Evolutionary conservation across 2,888 invertebrate genomes (phyloP), one percentile per base, ranked within the genome.

Genomic region (Subacronicta megacephala): DNA sequence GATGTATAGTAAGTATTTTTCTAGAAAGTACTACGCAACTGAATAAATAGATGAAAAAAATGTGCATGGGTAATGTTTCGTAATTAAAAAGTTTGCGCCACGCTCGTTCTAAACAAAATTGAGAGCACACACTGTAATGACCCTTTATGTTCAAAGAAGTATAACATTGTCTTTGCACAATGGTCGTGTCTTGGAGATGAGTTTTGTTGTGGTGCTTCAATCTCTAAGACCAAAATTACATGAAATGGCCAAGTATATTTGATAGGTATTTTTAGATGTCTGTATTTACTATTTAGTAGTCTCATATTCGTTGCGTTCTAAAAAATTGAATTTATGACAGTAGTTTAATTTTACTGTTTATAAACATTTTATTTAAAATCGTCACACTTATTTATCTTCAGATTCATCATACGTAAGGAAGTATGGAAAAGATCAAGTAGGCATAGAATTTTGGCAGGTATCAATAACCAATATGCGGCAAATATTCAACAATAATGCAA

Each of bases 401-500:
- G 17, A 49, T 38, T 47, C 53, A 49, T 45, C 40, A 59, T 60
- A 50, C 40, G 15, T 49, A 51, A 62, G 38, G 43, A 52, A 56
- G 41, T 60, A 47, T 45, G 53, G 50, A 44, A 50, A 41, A 65
- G 54, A 46, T 40, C 44, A 62, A 65, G 52, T 62, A 73, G 63
- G 52, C 42, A 44, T 44, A 57, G 51, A 53, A 13, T 35, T 46
- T 58, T 59, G 51, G 49, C 54, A 55, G 56, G 58, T 61, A 49
- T 55, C 57, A 50, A 50, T 66, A 63, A 64, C 62, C 55, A 64
- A 57, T 69, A 73, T 63, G 54, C 50, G 50, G 57, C 58, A 68
- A 62, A 66, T 76, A 76, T 70, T 77, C 70, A 69, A 73, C 54
- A 62, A 78, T 62, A 77, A 73, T 82, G 80, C 79, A 81, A 81